Evolutionary conservation across 2,797 vertebrate species (phyloP), one percentile per base, ranked within the genome.

Genomic region (Naso thynnoides): DNA sequence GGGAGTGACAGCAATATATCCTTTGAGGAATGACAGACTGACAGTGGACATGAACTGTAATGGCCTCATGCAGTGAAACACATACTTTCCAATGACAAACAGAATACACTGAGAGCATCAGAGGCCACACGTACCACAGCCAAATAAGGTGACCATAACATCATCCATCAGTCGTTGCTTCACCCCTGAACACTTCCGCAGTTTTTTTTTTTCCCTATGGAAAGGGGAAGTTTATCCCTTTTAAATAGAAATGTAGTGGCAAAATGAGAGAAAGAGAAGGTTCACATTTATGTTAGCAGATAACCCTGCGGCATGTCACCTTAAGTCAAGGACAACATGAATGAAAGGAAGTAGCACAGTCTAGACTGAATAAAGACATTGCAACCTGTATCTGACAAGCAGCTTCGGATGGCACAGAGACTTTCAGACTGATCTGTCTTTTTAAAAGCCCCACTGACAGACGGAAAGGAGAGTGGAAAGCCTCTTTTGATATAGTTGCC

Each of bases 301-400:
- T 87, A 89, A 79, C 65, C 56, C 78, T 52, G 53, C 27, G 44
- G 76, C 47, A 39, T 78, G 78, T 90, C 82, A 78, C 61, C 80
- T 58, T 39, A 67, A 83, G 88, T 91, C 92, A 93, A 92, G 90
- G 92, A 88, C 88, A 84, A 21, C 52, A 81, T 92, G 90, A 94
- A 93, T 91, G 85, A 90, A 69, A 89, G 93, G 93, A 94, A 93
- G 89, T 66, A 70, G 72, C 81, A 23, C 70, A 63, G 81, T 59
- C 73, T 79, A 74, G 64, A 76, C 75, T 55, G 76, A 81, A 85
- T 61, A 76, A 74, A 90, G 75, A 84, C 78, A 89, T 89, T 86
- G 78, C 83, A 72, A 70, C 50, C 62, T 78, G 68, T 82, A 73
- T 84, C 47, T 74, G 81, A 86, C 69, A 72, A 1, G 16, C 23